A percentile compares a stretch with the other conserved stretches of the same genome.
phyloP scores from a whole-genome alignment of 2,113 vertebrate species.

The Cyanistes caeruleus region DNA sequence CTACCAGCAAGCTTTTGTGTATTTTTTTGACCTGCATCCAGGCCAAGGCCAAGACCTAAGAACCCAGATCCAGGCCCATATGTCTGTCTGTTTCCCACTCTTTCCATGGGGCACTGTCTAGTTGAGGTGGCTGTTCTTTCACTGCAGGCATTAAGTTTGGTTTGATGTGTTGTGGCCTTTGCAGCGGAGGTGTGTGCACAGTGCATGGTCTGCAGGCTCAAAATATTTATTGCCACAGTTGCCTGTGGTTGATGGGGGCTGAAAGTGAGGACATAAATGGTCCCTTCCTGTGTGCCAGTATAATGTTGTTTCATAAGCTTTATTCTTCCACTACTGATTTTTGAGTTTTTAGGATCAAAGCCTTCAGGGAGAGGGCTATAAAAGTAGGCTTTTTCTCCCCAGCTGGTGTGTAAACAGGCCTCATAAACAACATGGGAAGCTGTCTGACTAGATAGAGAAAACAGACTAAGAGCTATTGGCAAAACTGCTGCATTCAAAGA shows the following conservation, averaged over 20 bases:
- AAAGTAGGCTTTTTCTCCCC: neutral
- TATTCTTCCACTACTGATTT: neutral
- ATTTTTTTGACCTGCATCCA: neutral
- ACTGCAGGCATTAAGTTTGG: neutral
- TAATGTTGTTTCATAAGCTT: neutral
- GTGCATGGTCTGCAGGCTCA: neutral
- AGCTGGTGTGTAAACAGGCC: constrained; percentile 14
- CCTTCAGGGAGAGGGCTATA: neutral
- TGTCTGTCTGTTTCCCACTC: neutral
- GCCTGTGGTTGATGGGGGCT: neutral
- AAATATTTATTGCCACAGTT: neutral
- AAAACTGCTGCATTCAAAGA: constrained; percentile 14
- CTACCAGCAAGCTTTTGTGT: neutral
- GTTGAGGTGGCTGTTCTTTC: neutral
- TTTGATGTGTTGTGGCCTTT: neutral
- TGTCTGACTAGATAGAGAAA: constrained; percentile 33
- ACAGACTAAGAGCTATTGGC: constrained; percentile 34
- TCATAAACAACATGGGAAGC: constrained; percentile 31
- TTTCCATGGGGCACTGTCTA: neutral
- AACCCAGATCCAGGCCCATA: neutral
- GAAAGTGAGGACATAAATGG: neutral
- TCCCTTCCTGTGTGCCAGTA: neutral
- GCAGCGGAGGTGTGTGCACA: neutral
- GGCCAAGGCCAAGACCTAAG: neutral
- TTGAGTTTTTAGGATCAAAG: constrained; percentile 14